Conservation (phyloP, 1,140 invertebrate species). For the Laupala kohalensis region DNA sequence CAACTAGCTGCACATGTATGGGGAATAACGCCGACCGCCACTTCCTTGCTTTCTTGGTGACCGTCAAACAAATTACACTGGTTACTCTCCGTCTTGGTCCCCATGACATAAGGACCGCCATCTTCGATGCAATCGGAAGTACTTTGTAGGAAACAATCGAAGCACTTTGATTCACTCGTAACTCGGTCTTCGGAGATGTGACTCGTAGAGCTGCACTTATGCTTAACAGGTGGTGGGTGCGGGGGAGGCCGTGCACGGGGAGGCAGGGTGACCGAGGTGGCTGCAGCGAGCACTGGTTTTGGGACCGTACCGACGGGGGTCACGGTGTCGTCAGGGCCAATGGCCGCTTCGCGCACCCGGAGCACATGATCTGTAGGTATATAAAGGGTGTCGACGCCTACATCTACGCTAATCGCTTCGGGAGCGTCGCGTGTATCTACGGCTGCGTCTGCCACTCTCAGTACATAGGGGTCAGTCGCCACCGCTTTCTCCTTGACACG, state of each 20-base stretch:
- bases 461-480: neutral
- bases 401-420: too few species aligned
- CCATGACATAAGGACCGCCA: neutral
- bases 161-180: neutral
- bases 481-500: conserved; percentile 3
- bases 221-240: neutral
- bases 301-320: neutral
- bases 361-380: too few species aligned
- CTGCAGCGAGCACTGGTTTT: too few species aligned
- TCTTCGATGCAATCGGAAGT: neutral
- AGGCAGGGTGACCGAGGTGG: too few species aligned
- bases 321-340: neutral
- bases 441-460: neutral
- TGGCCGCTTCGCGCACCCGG: neutral
- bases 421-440: neutral
- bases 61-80: neutral
- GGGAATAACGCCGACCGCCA: neutral
- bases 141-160: neutral
- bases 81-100: neutral
- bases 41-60: neutral
- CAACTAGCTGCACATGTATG: neutral
- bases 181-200: neutral
- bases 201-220: neutral
- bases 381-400: too few species aligned
- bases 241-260: neutral